Base-by-base conservation (phyloP, 1,140 invertebrate genomes). In the Metopolophium dirhodum region DNA sequence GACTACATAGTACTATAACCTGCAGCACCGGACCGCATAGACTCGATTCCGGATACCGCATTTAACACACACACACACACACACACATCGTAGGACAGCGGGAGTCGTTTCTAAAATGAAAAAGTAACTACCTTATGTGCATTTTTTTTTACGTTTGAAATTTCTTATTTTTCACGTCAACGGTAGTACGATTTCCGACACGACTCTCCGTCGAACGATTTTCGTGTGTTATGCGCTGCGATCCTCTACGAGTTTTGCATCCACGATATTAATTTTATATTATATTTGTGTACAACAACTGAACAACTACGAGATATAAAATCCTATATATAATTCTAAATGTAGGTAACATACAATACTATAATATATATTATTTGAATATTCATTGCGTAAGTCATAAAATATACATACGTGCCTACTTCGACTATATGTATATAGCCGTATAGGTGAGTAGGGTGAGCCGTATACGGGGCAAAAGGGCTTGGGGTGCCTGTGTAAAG, bases 381-480 rank as follows among this genome's bases (percentile, higher is more conserved):
- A 77, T 85, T 85, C 83, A 85, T 85, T 85, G 83, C 37, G 23
- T 41, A 85, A 85, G 83, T 85, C 37, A 45, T 85, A 45, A 77
- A 85, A 85, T 85, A 85, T 30, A 77, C 20, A 77, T 77, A 77
- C 61, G 30, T n/a, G 11, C 14, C n/a, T 77, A 77, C n/a, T 77
- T 77, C 61, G 30, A n/a, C 61, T 83, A 83, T 83, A 37, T 83
- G 37, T 37, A 37, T 37, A 37, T 37, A 37, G 41, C 41, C 41
- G 37, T 41, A 41, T 83, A 41, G n/a, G 82, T 83, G 23, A 37
- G 35, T 83, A 37, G n/a, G 82, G n/a, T 83, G 82, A 41, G 82
- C 18, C 35, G 20, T 49, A 49, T 88, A 85, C 11, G 45, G 86
- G 7, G 47, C 47, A 88, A 88, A 77, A 88, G 86, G 86, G 86